Conservation (phyloP, 1,140 invertebrate species). For the Trichonephila clavipes region DNA sequence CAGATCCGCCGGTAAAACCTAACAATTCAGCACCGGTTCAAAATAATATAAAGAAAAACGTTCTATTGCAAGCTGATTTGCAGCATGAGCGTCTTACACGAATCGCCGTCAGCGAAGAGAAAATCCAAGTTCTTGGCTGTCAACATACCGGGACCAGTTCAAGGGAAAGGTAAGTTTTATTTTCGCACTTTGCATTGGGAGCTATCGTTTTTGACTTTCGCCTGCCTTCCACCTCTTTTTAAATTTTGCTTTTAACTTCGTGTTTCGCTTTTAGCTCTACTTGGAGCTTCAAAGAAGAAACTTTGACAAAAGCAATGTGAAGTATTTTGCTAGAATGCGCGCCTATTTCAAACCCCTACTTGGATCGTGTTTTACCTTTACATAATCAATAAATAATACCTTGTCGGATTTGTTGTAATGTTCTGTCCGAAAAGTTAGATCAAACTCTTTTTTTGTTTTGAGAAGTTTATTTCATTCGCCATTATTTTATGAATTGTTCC, state of each 20-base stretch:
- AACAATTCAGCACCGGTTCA: background rate
- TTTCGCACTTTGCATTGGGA: background rate
- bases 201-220: background rate
- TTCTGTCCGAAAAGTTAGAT: background rate
- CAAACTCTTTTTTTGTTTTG: too few relatives aligned
- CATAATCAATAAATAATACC: conserved; percentile 24
- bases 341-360: background rate
- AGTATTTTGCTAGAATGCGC: too few relatives aligned
- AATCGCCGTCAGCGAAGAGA: conserved; percentile 68
- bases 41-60: conserved; percentile 50
- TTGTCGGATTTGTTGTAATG: background rate
- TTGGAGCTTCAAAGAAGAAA: background rate
- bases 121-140: conserved; percentile 36
- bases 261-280: background rate
- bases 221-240: background rate
- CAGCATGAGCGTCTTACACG: conserved; percentile 54
- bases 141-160: conserved; percentile 41
- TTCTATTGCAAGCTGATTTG: background rate
- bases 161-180: conserved; percentile 65
- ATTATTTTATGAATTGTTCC: too few relatives aligned
- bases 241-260: background rate
- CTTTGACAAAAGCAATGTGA: background rate
- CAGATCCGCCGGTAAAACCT: conserved; percentile 6
- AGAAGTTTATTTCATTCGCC: too few relatives aligned
- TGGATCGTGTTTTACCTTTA: conserved; percentile 9